phyloP scores from a whole-genome alignment of 1,140 invertebrate genomes.

The Conus ventricosus region DNA sequence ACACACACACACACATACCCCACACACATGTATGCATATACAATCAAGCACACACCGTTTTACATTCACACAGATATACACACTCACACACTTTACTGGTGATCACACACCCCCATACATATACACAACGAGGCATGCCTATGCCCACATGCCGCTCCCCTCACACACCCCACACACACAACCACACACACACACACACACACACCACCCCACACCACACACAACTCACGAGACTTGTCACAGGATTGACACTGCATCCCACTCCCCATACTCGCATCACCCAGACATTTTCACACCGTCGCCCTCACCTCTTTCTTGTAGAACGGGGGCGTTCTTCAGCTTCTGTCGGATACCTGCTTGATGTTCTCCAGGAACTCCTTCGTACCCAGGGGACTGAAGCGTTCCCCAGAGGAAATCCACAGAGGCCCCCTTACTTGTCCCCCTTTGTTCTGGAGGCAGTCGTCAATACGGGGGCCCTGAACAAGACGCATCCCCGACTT shows the following conservation, averaged over 20 bases:
- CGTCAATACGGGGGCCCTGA: constrained; percentile 64
- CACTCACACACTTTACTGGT: no score
- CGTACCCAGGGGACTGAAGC: constrained; percentile 70
- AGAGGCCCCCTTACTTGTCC: constrained; percentile 71
- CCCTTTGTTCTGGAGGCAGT: constrained; percentile 66
- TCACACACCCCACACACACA: background rate
- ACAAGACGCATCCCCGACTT: background rate
- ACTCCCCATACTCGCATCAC: background rate
- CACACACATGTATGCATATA: background rate
- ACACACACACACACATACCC: constrained; percentile 3
- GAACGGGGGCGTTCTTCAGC: constrained; percentile 60
- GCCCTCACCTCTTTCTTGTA: constrained; percentile 62
- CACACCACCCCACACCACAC: background rate
- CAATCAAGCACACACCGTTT: background rate
- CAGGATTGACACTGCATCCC: background rate
- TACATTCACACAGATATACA: background rate
- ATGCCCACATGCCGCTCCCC: background rate
- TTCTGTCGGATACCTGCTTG: constrained; percentile 62
- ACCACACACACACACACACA: background rate
- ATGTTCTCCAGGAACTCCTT: constrained; percentile 64
- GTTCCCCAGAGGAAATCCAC: constrained; percentile 73
- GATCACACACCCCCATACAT: background rate
- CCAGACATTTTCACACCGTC: background rate
- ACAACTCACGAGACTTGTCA: background rate
- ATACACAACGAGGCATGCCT: background rate